Evolutionary conservation across 2,888 invertebrate genomes (phyloP).

Genomic region (Polymixis lichenea): DNA sequence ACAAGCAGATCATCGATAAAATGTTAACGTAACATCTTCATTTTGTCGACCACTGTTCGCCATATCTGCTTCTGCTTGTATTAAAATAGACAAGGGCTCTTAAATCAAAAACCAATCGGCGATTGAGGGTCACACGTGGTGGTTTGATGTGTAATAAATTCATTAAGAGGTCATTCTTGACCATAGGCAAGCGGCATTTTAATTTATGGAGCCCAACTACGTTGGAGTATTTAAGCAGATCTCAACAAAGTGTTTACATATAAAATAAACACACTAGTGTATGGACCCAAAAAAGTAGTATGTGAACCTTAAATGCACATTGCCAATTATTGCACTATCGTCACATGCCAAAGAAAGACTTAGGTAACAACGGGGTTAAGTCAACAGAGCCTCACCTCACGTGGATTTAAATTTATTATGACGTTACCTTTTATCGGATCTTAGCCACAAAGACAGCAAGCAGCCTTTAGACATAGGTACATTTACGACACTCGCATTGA

Average conservation of each 20-base stretch:
- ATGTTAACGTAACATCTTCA: conserved; percentile 23
- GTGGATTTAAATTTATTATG: conserved; percentile 12
- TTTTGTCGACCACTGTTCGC: neutral
- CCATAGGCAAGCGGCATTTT: conserved; percentile 18
- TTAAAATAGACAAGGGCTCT: conserved; percentile 24
- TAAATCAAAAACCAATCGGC: conserved; percentile 41
- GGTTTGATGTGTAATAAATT: conserved; percentile 31
- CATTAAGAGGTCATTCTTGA: conserved; percentile 33
- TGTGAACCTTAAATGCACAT: neutral
- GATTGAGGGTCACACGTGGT: conserved; percentile 38
- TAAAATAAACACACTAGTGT: neutral
- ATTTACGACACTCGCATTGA: neutral
- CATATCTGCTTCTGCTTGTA: conserved; percentile 16
- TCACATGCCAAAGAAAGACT: conserved; percentile 18
- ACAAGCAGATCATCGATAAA: conserved; percentile 35
- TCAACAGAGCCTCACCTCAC: conserved; percentile 17
- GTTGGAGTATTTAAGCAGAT: conserved; percentile 4
- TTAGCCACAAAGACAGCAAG: conserved; percentile 4
- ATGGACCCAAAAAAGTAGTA: neutral
- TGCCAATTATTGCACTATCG: conserved; percentile 1
- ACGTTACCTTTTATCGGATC: conserved; percentile 26
- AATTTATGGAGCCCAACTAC: conserved; percentile 7
- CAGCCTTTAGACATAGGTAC: neutral
- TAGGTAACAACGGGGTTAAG: conserved; percentile 29
- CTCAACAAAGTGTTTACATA: neutral